phyloP scores from a whole-genome alignment of 2,113 vertebrate species.

The Delphinapterus leucas region DNA sequence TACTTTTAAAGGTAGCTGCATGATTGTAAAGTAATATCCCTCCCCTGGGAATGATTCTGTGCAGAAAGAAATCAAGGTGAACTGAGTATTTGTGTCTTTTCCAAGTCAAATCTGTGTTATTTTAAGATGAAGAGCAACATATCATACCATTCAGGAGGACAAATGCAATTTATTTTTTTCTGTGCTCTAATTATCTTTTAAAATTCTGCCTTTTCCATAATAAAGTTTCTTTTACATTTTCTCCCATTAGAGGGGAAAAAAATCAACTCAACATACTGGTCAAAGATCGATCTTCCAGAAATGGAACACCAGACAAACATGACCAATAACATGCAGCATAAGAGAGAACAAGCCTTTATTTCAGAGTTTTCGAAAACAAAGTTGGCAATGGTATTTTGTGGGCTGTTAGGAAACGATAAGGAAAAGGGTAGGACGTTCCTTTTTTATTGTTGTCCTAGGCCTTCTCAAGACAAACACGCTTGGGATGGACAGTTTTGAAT shows the following conservation, averaged over 20 bases:
- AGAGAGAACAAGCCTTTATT: background rate
- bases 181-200: background rate
- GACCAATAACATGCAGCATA: background rate
- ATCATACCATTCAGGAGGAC: background rate
- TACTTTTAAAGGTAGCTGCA: background rate
- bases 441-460: background rate
- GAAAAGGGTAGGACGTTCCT: constrained; percentile 1
- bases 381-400: constrained; percentile 18
- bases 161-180: background rate
- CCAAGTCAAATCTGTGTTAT: constrained; percentile 4
- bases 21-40: background rate
- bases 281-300: constrained; percentile 41
- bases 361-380: constrained; percentile 36
- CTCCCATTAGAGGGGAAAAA: background rate
- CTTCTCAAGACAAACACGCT: background rate
- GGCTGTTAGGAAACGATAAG: constrained; percentile 29
- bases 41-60: background rate
- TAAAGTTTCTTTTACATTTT: background rate
- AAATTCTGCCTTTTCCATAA: background rate
- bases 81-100: background rate
- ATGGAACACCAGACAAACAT: background rate
- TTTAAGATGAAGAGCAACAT: background rate
- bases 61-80: background rate
- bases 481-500: background rate
- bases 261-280: background rate